Conservation (phyloP, 2,113 vertebrate genomes). For the Pollimyrus isidori region DNA sequence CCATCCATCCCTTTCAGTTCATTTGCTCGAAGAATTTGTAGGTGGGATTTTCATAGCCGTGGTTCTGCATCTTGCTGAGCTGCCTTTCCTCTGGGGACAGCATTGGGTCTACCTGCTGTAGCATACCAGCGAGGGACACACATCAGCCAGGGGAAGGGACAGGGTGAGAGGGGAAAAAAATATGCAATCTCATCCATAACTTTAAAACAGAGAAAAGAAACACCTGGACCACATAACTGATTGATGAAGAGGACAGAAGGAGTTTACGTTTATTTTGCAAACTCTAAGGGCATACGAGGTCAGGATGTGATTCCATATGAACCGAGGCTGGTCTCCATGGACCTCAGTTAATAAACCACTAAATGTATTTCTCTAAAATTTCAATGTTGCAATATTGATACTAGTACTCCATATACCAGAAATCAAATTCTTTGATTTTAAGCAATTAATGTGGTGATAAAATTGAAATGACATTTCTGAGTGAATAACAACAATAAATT, state of each 20-base stretch:
- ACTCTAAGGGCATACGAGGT: background rate
- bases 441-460: background rate
- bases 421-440: background rate
- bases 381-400: background rate
- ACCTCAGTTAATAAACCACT: background rate
- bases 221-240: background rate
- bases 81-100: slow-evolving; percentile 70
- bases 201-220: background rate
- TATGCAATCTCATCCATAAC: background rate
- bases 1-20: slow-evolving; percentile 57
- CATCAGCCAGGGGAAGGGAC: slow-evolving; percentile 10
- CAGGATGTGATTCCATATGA: background rate
- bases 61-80: slow-evolving; percentile 77
- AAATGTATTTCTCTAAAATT: background rate
- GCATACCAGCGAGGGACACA: background rate
- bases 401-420: background rate
- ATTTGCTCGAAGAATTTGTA: slow-evolving; percentile 80
- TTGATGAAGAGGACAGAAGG: background rate
- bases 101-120: slow-evolving; percentile 70
- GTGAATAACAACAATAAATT: background rate
- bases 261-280: background rate
- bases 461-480: background rate
- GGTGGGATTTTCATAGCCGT: slow-evolving; percentile 74
- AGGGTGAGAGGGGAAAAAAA: background rate
- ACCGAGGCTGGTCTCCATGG: background rate